These are phyloP conservation scores for Metridium senile DNA, from an alignment of 92 coral and sea anemone species.

Conservation along the genomic window DNA sequence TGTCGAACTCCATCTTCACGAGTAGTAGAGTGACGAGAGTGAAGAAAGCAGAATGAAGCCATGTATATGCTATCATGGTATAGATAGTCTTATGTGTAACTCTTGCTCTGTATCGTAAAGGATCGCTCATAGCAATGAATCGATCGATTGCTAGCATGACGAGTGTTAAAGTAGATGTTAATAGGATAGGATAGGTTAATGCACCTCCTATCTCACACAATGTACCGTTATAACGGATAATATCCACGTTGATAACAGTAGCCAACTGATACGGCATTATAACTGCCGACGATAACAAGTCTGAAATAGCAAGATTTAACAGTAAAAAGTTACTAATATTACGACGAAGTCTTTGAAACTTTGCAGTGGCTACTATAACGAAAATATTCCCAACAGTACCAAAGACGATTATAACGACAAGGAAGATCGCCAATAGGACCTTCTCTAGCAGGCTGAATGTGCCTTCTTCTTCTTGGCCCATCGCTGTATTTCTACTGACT, in stretches of 20 bases:
- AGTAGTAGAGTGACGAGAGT: constrained; percentile 15
- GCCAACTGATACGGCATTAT: constrained; percentile 66
- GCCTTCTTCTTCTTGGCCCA: constrained; percentile 13
- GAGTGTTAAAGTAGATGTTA: constrained; percentile 56
- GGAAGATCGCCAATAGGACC: constrained; percentile 4
- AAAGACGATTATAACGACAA: constrained; percentile 43
- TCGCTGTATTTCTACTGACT: background rate
- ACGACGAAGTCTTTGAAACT: constrained; percentile 59
- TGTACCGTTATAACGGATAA: constrained; percentile 41
- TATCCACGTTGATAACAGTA: constrained; percentile 43
- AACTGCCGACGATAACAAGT: constrained; percentile 42
- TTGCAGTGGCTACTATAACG: constrained; percentile 42
- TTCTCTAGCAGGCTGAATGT: background rate
- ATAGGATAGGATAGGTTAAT: constrained; percentile 59
- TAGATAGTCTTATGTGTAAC: constrained; percentile 41
- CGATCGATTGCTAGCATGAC: constrained; percentile 73
- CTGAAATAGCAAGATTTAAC: constrained; percentile 55
- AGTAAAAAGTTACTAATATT: constrained; percentile 47
- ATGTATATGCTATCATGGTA: constrained; percentile 51
- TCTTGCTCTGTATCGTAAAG: constrained; percentile 57
- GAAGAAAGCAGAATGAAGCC: constrained; percentile 52
- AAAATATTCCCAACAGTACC: constrained; percentile 62
- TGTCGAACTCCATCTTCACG: constrained; percentile 48
- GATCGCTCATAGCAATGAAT: constrained; percentile 63
- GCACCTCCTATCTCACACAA: constrained; percentile 60